phyloP scores from a whole-genome alignment of 2,113 vertebrate species.

The Tupaia chinensis region DNA sequence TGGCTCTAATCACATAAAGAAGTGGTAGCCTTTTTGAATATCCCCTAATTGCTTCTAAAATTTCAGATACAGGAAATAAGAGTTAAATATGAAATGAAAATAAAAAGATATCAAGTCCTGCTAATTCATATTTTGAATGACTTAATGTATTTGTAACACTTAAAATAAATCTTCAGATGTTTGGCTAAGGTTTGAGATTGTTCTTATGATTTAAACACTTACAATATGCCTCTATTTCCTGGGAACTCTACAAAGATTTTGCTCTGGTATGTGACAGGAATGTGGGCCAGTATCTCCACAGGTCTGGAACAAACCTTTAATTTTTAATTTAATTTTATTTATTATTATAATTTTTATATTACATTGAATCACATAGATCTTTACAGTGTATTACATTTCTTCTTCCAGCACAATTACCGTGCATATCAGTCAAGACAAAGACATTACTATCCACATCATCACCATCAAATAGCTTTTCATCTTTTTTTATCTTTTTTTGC shows the following conservation, averaged over 20 bases:
- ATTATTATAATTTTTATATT: too few species aligned
- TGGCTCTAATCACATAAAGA: constrained; percentile 77
- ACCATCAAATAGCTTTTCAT: too few species aligned
- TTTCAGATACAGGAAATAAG: constrained; percentile 55
- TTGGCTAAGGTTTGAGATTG: constrained; percentile 5
- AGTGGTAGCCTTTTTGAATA: constrained; percentile 59
- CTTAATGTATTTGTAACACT: neutral
- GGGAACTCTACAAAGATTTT: neutral
- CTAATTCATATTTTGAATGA: constrained; percentile 4
- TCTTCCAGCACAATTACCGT: too few species aligned
- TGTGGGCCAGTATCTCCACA: neutral
- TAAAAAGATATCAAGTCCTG: constrained; percentile 23
- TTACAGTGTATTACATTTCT: too few species aligned
- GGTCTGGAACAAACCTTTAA: neutral
- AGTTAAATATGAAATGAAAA: constrained; percentile 55
- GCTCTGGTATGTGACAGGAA: neutral
- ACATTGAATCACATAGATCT: too few species aligned
- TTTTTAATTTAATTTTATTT: too few species aligned
- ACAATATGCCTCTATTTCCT: neutral
- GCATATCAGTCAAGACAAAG: too few species aligned
- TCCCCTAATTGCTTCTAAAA: constrained; percentile 77
- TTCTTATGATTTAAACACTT: neutral
- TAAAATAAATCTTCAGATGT: neutral
- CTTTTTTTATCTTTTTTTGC: too few species aligned
- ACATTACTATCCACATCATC: too few species aligned